Base-by-base conservation (phyloP, 2,888 invertebrate genomes). In the Operophtera brumata region DNA sequence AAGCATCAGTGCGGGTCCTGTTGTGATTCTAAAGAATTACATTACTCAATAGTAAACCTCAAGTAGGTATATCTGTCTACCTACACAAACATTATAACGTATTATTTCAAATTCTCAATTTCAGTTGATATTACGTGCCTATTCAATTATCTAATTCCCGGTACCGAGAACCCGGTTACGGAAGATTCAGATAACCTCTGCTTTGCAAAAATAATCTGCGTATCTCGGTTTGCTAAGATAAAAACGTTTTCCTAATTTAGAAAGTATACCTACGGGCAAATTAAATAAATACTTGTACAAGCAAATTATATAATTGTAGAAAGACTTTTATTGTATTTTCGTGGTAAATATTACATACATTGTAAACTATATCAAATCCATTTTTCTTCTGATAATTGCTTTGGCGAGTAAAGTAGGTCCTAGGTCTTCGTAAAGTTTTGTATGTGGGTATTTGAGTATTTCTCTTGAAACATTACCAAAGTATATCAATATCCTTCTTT, bases 1-100 rank as follows among this genome's bases (percentile, higher is more conserved):
- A 89, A 82, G 83, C 75, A 80, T 64, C 45, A 67, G 71, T 65
- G 66, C 59, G 46, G 62, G 59, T 65, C 66, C 66, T 70, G 75
- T 74, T 77, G 72, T 74, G 69, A 71, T 78, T 78, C 66, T 67
- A 72, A 77, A 78, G 73, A 80, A 79, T 79, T 80, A 71, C 72
- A 70, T 83, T 78, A 78, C 72, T 61, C 54, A 59, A 59, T 58
- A 56, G 50, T 43, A 47, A 28, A 28, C 28, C 28, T 8, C 1
- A 6, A 28, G 28, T 28, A n/a, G n/a, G n/a, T n/a, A n/a, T n/a
- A 28, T 30, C 30, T 30, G 20, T 30, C 30, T 30, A 30, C 20
- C 20, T 20, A 30, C 30, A 30, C 9, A 30, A 30, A 30, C 30
- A 2, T 30, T 39, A 20, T 11, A 14, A 13, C 30, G 20, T 47